Conservation (phyloP, 64 coral and sea anemone species). For the Trachythela sp. region DNA sequence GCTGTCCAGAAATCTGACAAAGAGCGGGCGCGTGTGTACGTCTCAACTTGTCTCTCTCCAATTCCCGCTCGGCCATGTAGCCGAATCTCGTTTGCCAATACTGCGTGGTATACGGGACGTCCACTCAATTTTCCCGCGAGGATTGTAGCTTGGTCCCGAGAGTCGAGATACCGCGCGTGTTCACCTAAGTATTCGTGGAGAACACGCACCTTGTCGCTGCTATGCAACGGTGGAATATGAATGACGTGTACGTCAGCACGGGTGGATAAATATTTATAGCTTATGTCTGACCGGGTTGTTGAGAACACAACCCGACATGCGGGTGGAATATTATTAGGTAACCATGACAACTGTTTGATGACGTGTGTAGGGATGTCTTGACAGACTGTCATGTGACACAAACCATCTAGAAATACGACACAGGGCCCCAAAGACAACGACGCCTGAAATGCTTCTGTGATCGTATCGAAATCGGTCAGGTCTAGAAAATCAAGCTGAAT, state of each 20-base stretch:
- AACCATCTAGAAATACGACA: slow-evolving; percentile 81
- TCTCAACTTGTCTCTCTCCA: slow-evolving; percentile 66
- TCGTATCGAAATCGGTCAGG: slow-evolving; percentile 49
- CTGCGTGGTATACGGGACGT: slow-evolving; percentile 75
- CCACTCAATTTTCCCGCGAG: slow-evolving; percentile 57
- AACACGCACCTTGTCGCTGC: slow-evolving; percentile 56
- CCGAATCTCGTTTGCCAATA: slow-evolving; percentile 70
- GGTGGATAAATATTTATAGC: slow-evolving; percentile 52
- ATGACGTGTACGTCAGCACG: slow-evolving; percentile 65
- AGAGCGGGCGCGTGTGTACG: slow-evolving; percentile 57
- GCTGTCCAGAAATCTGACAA: slow-evolving; percentile 77
- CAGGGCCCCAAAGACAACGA: slow-evolving; percentile 68
- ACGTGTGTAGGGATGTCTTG: slow-evolving; percentile 50
- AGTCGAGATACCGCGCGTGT: slow-evolving; percentile 62
- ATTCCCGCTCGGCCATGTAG: slow-evolving; percentile 65
- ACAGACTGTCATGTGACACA: slow-evolving; percentile 55
- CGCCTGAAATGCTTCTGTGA: slow-evolving; percentile 73
- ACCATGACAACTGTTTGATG: slow-evolving; percentile 76
- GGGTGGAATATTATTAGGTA: slow-evolving; percentile 55
- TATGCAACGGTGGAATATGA: slow-evolving; percentile 51
- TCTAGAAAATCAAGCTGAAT: slow-evolving; percentile 60
- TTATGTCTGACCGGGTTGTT: slow-evolving; percentile 75
- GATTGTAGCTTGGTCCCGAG: slow-evolving; percentile 40
- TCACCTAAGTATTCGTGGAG: slow-evolving; percentile 64
- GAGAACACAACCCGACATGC: slow-evolving; percentile 79